Percentiles rank a stretch among this genome's conserved stretches.
Conservation (phyloP, 2,888 invertebrate species). For the Monochamus alternatus region DNA sequence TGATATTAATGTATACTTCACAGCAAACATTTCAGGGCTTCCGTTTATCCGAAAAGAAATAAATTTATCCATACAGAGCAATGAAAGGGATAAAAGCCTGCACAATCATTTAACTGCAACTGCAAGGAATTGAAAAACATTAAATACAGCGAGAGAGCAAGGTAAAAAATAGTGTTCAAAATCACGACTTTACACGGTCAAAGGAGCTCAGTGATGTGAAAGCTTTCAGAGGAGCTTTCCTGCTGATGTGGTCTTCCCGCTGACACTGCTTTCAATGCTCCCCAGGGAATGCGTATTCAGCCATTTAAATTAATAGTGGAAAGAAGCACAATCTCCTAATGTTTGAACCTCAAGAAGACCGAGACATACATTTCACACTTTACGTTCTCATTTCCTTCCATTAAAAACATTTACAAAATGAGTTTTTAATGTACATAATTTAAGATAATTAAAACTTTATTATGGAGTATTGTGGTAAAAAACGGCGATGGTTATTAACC, state of each 20-base stretch:
- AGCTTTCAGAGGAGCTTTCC: slow-evolving; percentile 54
- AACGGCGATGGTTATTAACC: neutral
- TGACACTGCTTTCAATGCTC: slow-evolving; percentile 53
- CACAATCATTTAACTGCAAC: slow-evolving; percentile 27
- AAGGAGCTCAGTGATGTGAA: slow-evolving; percentile 54
- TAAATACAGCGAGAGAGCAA: slow-evolving; percentile 28
- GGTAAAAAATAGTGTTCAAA: slow-evolving; percentile 50
- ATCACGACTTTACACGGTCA: slow-evolving; percentile 55
- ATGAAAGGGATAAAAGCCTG: slow-evolving; percentile 23
- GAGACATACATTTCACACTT: slow-evolving; percentile 13
- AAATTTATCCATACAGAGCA: slow-evolving; percentile 1
- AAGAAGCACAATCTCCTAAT: slow-evolving; percentile 38
- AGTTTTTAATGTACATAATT: neutral
- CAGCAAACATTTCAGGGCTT: neutral
- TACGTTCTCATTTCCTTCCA: slow-evolving; percentile 8
- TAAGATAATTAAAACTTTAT: slow-evolving; percentile 8
- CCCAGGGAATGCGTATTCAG: slow-evolving; percentile 48
- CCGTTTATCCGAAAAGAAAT: slow-evolving; percentile 3
- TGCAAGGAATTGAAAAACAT: slow-evolving; percentile 36
- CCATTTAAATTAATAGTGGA: slow-evolving; percentile 55
- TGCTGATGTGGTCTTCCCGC: slow-evolving; percentile 57
- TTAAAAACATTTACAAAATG: slow-evolving; percentile 1
- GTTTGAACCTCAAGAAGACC: slow-evolving; percentile 15
- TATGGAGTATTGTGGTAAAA: neutral
- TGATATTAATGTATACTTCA: neutral